A percentile compares a stretch with the other conserved stretches of the same genome.
These are phyloP conservation scores for Eurystomus glaucurus DNA, from an alignment of 2,797 vertebrate genomes.

Conservation along the genomic window DNA sequence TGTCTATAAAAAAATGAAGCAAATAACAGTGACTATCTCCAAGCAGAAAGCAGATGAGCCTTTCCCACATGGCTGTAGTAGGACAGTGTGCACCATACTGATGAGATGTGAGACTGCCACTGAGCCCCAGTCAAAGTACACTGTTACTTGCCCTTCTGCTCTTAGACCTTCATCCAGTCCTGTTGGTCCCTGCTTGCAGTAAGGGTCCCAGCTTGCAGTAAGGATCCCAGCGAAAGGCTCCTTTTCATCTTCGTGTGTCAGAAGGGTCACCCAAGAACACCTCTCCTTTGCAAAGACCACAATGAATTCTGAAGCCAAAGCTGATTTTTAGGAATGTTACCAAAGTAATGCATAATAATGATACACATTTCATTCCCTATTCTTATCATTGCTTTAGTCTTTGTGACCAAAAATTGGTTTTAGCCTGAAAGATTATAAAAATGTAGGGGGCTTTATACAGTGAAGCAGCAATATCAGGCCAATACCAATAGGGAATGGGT, in stretches of 20 bases:
- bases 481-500: neutral
- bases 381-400: neutral
- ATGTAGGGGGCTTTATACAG: accelerated
- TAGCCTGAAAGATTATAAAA: neutral
- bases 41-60: neutral
- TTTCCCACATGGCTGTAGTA: neutral
- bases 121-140: neutral
- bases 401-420: neutral
- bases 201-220: neutral
- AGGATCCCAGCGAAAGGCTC: neutral
- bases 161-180: neutral
- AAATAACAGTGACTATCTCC: neutral
- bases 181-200: accelerated
- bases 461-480: neutral
- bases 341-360: neutral
- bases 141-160: neutral
- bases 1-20: neutral
- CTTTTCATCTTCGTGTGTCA: neutral
- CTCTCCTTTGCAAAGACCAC: neutral
- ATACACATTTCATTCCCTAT: neutral
- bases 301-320: neutral
- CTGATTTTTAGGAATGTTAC: neutral
- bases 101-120: neutral
- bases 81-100: neutral
- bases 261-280: neutral